Evolutionary conservation across 2,888 invertebrate genomes (phyloP).

Genomic region (Crioceris asparagi): DNA sequence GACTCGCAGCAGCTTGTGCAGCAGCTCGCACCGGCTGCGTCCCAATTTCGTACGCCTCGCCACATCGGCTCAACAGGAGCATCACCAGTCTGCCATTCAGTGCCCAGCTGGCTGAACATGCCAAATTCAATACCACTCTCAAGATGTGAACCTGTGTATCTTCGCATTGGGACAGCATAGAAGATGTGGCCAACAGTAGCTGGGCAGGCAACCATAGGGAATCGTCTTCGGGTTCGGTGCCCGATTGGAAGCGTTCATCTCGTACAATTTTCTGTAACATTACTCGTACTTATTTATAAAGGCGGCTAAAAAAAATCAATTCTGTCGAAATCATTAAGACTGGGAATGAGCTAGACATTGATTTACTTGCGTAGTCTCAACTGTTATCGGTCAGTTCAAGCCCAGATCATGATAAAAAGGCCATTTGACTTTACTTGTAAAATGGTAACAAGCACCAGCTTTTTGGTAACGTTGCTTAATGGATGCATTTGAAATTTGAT

Average conservation of each 20-base stretch:
- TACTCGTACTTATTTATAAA: no score
- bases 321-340: no score
- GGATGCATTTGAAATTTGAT: no score
- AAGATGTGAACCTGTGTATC: conserved; percentile 70
- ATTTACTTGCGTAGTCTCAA: no score
- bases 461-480: no score
- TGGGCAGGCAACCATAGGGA: conserved; percentile 89
- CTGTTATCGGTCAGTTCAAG: no score
- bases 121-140: conserved; percentile 74
- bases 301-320: no score
- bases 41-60: conserved; percentile 69
- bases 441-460: no score
- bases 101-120: conserved; percentile 79
- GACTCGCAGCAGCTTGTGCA: conserved; percentile 82
- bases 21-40: conserved; percentile 76
- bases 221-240: conserved; percentile 84
- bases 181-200: conserved; percentile 73
- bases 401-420: no score
- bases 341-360: no score
- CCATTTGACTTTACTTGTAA: no score
- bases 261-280: conserved; percentile 72
- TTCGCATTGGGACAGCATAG: conserved; percentile 67
- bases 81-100: conserved; percentile 82
- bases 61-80: conserved; percentile 73
- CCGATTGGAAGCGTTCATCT: conserved; percentile 85